Base-by-base conservation (phyloP, 2,113 vertebrate genomes). In the Pampusana beccarii region DNA sequence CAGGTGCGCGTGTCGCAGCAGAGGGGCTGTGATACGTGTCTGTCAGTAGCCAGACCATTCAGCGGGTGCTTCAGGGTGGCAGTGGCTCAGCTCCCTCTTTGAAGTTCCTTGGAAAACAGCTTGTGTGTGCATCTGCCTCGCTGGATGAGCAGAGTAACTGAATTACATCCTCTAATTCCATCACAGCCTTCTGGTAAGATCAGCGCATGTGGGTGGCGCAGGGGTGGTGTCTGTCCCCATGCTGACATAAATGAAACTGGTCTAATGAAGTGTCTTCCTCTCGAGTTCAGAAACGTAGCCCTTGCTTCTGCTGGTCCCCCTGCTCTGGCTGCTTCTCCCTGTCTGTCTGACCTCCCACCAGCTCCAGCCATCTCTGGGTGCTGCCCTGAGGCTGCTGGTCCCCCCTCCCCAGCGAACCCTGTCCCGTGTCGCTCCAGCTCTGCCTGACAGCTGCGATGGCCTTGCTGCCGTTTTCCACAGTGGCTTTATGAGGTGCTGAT, bases 161-260 rank as follows among this genome's bases (percentile, higher is more conserved):
- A 80, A 90, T 96, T 80, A 82, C 18, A n/a, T 57, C 60, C 67
- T 77, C 60, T 90, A 75, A 88, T 94, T 94, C 79, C 60, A 20
- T 42, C 60, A 38, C 64, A 70, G 79, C 79, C 51, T 90, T 77
- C 74, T 93, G 90, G 73, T 69, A 85, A 58, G 48, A 92, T 85
- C 86, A 57, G 50, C 17, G 62, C 61, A 26, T 13, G 73, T 71
- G 61, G 50, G n/a, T 1, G 13, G 66, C 3, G 9, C 40, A 12
- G 56, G 56, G 33, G 33, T 28, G 17, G 50, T 51, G 64, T 57
- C 71, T 2, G 3, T 90, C 50, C 80, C 78, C 40, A 4, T 20
- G n/a, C 80, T 88, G 74, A 34, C 17, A 9, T 54, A 21, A 81
- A 85, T 50, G 13, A 56, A 87, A 61, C 85, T 36, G 70, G 81